Base-by-base conservation (phyloP, 2,113 vertebrate genomes). In the Oreochromis spilurus region DNA sequence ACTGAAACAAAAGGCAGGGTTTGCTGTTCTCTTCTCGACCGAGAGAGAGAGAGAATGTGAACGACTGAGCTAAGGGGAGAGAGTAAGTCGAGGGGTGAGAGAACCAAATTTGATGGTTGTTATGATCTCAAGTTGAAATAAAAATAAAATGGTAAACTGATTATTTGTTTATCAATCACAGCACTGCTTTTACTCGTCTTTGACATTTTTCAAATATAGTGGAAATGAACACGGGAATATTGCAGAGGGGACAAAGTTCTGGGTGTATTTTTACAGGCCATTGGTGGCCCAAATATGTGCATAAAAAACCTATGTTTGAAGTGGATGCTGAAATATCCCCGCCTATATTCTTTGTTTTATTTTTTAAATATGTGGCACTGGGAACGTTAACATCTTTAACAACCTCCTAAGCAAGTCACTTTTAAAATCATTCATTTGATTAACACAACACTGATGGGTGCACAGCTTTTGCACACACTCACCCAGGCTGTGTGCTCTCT, bases 401-500 rank as follows among this genome's bases (percentile, higher is more conserved):
- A 4, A 38, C 19, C 34, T 1, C 2, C 67, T 72, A 45, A 72
- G 67, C 67, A 45, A 26, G 21, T 26, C 38, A 26, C 40, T 45
- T 72, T 26, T 13, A 72, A 40, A 72, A 26, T 17, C 13, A 45
- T 26, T 43, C 8, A 72, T 72, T 26, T 72, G 38, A 72, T 17
- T 24, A 45, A 72, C 5, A 72, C 21, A 72, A 72, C 67, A 72
- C 21, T 26, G 38, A 72, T 72, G 21, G 45, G n/a, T 5, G 9
- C 9, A 21, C 26, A 43, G 21, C 5, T 50, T 81, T 38, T 26
- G 7, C 29, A 62, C 82, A 67, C 48, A 90, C 96, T 97, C 84
- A 98, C 98, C 98, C 98, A 98, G 90, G 98, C 98, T 5, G 97
- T 98, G 95, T 98, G 97, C 90, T 98, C 98, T 81, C 97, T 96